Evolutionary conservation across 2,888 invertebrate species (phyloP), one percentile per base, ranked within the genome.

Genomic region (Aricia artaxerxes): DNA sequence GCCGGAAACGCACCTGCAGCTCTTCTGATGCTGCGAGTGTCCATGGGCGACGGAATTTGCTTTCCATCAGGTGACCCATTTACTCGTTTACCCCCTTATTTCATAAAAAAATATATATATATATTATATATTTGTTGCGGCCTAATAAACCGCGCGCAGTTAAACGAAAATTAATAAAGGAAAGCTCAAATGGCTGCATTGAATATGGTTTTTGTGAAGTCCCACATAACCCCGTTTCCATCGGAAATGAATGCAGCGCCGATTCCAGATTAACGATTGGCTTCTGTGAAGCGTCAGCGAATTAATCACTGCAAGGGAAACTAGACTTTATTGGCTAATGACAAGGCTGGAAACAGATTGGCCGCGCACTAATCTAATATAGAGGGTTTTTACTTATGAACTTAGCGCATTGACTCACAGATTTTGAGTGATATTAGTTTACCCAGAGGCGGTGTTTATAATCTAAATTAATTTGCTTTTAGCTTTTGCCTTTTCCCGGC

Each of bases 191-290:
- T 57, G 16, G 5, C 57, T 16, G 4, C 13, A 11, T 53, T 13
- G 53, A 53, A 13, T 57, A 57, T 57, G 24, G 64, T 64, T 64
- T 31, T 64, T 31, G 31, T 1, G 11, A 64, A 11, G 11, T 64
- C 11, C 11, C 64, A 69, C 69, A 35, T 38, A 35, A 38, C 69
- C 35, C 35, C 16, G 31, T 16, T 13, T 11, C 69, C 35, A 31
- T 69, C 69, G 69, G 69, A 69, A 69, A 69, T 69, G 69, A 69
- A 69, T 69, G 69, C 69, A 69, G 35, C 69, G 69, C 69, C 69
- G 69, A 38, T 35, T 69, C 5, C 11, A 38, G 35, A 69, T 69
- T 69, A 69, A 69, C 69, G 69, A 69, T 69, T 31, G 69, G 69
- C 31, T 69, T 35, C 35, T 35, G 69, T 38, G 35, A 31, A 69